Base-by-base conservation (phyloP, 2,888 invertebrate species). In the Carcina quercana region DNA sequence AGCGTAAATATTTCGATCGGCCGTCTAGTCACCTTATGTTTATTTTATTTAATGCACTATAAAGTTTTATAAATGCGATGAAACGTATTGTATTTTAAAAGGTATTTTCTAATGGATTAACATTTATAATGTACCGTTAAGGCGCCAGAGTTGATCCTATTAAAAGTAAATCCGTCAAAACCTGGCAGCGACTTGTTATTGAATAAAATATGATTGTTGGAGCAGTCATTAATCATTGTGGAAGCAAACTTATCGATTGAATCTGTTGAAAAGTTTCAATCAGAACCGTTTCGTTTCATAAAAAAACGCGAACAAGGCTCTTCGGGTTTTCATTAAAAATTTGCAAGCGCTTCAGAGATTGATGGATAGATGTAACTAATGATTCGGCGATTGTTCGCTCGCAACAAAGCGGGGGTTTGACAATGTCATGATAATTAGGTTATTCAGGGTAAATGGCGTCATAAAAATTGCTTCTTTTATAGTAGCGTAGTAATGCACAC, bases 331-430 rank as follows among this genome's bases (percentile, higher is more conserved):
- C 41, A 48, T 48, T 42, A 42, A 29, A 35, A 42, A 45, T 43
- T 34, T 35, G 32, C 36, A 29, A 30, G 30, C n/a, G n/a, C n/a
- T n/a, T n/a, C n/a, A n/a, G n/a, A 50, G 54, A 54, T 54, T 50
- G 52, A 52, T 54, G 43, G 38, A 33, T 13, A 35, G 34, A 42
- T 42, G n/a, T n/a, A n/a, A n/a, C 38, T 42, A 48, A 50, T 48
- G 43, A 50, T 50, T 45, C 40, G 29, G 40, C 40, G 43, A 48
- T 52, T 44, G 43, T n/a, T n/a, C n/a, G 25, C 39, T 35, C 37
- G 30, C 38, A 37, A 32, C 30, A 37, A 45, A 34, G 37, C 30
- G 30, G 34, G n/a, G 31, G 37, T 40, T 39, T 31, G 34, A 33
- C 35, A 32, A 34, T 38, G 30, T 29, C 32, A 30, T 37, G 42